Percentiles rank a stretch among this genome's conserved stretches.
Conservation (phyloP, 2,888 invertebrate species). For the Pseudococcus longispinus region DNA sequence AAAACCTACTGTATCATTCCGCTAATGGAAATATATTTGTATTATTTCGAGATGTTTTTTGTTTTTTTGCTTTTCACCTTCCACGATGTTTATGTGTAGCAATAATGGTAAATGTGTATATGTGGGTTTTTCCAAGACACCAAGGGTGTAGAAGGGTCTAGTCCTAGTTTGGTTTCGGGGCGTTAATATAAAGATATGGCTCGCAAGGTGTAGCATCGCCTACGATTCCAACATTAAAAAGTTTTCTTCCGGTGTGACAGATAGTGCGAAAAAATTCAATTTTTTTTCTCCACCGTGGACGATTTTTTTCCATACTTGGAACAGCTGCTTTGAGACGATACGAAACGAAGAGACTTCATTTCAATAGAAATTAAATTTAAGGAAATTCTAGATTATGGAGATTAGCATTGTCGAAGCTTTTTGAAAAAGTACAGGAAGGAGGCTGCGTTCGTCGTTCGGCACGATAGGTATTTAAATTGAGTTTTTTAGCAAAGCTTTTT, state of each 20-base stretch:
- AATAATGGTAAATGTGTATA: not conserved
- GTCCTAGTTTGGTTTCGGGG: not conserved
- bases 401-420: conserved; percentile 17
- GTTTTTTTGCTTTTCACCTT: not conserved
- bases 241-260: not conserved
- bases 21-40: conserved; percentile 35
- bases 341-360: not conserved
- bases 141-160: not conserved
- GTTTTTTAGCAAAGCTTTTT: not conserved
- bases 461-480: conserved; percentile 31
- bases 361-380: conserved; percentile 31
- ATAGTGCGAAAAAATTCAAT: not conserved
- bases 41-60: conserved; percentile 4
- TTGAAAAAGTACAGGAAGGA: not conserved
- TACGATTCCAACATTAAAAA: not conserved
- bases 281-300: not conserved
- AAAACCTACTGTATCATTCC: conserved; percentile 2
- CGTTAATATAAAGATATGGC: not conserved
- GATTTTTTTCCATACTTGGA: not conserved
- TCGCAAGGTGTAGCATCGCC: not conserved
- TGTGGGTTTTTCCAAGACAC: not conserved
- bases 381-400: conserved; percentile 34
- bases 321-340: conserved; percentile 22
- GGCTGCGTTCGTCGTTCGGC: not conserved
- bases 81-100: not conserved